Evolutionary conservation across 1,140 invertebrate species (phyloP).

Genomic region (Aethina tumida): DNA sequence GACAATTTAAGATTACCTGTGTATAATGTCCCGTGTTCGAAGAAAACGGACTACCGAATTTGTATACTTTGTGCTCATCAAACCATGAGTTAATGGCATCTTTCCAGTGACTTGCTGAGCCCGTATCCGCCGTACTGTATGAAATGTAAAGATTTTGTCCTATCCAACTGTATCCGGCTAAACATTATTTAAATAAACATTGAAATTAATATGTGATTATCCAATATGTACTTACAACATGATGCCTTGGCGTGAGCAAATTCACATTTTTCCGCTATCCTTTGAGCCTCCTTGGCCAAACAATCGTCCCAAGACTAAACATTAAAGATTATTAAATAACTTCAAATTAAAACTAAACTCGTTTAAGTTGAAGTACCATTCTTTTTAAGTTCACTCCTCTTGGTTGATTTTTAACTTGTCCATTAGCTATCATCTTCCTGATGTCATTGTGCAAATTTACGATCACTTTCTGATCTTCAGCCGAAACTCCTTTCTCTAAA

Average conservation of each 20-base stretch:
- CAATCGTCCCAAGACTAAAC: slow-evolving; percentile 4
- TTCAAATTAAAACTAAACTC: too few relatives aligned
- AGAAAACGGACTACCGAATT: slow-evolving; percentile 1
- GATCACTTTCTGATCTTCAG: slow-evolving; percentile 4
- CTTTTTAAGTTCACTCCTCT: slow-evolving; percentile 21
- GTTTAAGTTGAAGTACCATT: too few relatives aligned
- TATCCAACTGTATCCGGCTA: slow-evolving; percentile 4
- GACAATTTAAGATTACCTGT: slow-evolving; percentile 9
- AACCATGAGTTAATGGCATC: slow-evolving; percentile 18
- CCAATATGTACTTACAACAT: too few relatives aligned
- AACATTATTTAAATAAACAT: too few relatives aligned
- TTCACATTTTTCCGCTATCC: slow-evolving; percentile 4
- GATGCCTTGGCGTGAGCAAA: too few relatives aligned
- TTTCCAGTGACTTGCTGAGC: slow-evolving; percentile 9
- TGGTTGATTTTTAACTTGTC: slow-evolving; percentile 21
- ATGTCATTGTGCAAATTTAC: slow-evolving; percentile 6
- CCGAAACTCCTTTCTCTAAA: slow-evolving; percentile 6
- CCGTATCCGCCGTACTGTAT: slow-evolving; percentile 8
- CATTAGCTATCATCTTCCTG: slow-evolving; percentile 10
- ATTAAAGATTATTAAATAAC: too few relatives aligned
- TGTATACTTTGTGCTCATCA: slow-evolving; percentile 12
- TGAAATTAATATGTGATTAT: too few relatives aligned
- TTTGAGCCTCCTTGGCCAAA: slow-evolving; percentile 2
- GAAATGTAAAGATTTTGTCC: slow-evolving; percentile 9
- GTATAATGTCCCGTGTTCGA: slow-evolving; percentile 16